Conservation (phyloP, 2,113 vertebrate species). For the Leptodactylus fuscus region DNA sequence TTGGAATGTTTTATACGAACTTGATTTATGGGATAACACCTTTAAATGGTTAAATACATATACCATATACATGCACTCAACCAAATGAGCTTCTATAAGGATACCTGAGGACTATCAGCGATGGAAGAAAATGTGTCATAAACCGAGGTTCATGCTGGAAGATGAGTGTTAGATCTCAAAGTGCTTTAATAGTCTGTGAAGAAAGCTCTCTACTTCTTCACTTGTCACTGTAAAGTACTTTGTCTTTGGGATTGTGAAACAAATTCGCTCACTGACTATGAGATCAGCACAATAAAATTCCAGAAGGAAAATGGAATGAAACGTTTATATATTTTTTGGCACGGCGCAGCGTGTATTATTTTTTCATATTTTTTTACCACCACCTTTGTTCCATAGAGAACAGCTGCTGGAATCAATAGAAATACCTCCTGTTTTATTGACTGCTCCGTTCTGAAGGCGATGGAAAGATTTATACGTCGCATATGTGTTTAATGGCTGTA, state of each 20-base stretch:
- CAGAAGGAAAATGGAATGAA: slow-evolving; percentile 6
- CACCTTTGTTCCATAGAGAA: slow-evolving; percentile 4
- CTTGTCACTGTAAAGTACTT: background rate
- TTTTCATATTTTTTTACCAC: slow-evolving; percentile 16
- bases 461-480: background rate
- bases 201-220: background rate
- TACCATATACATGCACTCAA: too few relatives aligned
- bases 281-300: slow-evolving; percentile 28
- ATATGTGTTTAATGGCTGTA: background rate
- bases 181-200: background rate
- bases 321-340: slow-evolving; percentile 28
- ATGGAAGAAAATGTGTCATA: too few relatives aligned
- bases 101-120: background rate
- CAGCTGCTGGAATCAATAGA: slow-evolving; percentile 26
- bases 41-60: background rate
- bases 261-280: slow-evolving; percentile 19
- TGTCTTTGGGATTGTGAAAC: slow-evolving; percentile 20
- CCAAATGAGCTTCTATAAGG: background rate
- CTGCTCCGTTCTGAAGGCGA: background rate
- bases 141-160: background rate
- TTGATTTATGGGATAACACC: too few relatives aligned
- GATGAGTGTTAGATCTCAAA: background rate
- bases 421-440: slow-evolving; percentile 29
- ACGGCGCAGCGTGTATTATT: background rate
- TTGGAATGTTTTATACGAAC: too few relatives aligned